Evolutionary conservation across 2,113 vertebrate species (phyloP).

Genomic region (Dinomys branickii): DNA sequence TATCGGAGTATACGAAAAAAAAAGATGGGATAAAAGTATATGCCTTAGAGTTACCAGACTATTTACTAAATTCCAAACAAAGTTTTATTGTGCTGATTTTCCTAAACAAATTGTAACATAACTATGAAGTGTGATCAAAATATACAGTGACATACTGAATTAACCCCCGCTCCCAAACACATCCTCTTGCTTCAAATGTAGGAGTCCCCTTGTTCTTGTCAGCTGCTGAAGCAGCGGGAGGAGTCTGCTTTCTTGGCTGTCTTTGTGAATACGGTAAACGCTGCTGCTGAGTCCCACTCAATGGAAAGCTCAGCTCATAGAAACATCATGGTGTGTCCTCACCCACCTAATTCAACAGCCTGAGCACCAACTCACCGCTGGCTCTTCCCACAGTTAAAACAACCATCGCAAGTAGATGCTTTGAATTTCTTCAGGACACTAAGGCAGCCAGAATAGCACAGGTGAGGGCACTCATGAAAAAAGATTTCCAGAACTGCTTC

Average conservation of each 20-base stretch:
- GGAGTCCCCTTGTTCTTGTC: too few relatives aligned
- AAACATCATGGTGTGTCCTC: background rate
- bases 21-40: background rate
- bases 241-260: background rate
- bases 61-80: constrained; percentile 45
- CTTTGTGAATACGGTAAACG: background rate
- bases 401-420: background rate
- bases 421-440: background rate
- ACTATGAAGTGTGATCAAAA: background rate
- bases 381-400: background rate
- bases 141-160: background rate
- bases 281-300: background rate
- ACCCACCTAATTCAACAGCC: background rate
- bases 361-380: background rate
- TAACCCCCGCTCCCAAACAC: background rate
- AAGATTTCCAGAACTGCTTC: background rate
- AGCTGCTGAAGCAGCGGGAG: background rate
- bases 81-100: background rate
- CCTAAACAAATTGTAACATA: background rate
- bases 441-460: background rate
- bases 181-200: background rate
- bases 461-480: background rate
- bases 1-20: background rate
- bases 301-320: background rate
- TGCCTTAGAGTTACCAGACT: background rate